phyloP scores from a whole-genome alignment of 2,888 invertebrate genomes.

The Drosophila affinis region DNA sequence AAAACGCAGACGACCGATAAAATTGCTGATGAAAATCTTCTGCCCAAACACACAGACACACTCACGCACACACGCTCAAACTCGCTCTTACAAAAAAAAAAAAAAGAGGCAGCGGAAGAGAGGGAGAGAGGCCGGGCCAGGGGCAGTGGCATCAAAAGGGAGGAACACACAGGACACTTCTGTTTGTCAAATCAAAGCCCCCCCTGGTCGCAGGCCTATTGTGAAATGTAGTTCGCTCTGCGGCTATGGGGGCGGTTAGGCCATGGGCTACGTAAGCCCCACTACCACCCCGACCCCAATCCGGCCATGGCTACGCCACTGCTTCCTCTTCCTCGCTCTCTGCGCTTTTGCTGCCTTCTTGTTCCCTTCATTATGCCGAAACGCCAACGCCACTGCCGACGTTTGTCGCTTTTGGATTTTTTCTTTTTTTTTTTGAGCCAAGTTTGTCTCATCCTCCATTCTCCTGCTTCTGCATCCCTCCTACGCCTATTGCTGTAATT shows the following conservation, averaged over 20 bases:
- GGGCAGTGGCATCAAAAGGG: conserved; percentile 7
- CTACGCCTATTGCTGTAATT: conserved; percentile 52
- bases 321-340: background rate
- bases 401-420: conserved; percentile 26
- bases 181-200: conserved; percentile 70
- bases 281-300: background rate
- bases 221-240: conserved; percentile 22
- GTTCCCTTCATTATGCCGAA: conserved; percentile 43
- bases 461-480: conserved; percentile 21
- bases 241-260: conserved; percentile 4
- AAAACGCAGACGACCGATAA: conserved; percentile 66
- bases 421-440: conserved; percentile 45
- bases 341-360: conserved; percentile 16
- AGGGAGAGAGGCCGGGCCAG: conserved; percentile 3
- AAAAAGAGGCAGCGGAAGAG: conserved; percentile 5
- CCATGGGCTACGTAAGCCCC: background rate
- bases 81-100: conserved; percentile 10
- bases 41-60: conserved; percentile 47
- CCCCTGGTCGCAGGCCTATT: conserved; percentile 18
- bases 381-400: conserved; percentile 8
- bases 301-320: background rate
- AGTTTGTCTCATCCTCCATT: conserved; percentile 65
- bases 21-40: conserved; percentile 74
- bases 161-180: conserved; percentile 51
- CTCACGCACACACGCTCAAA: conserved; percentile 9